Base-by-base conservation (phyloP, 2,797 vertebrate species). In the Phrynocephalus vlangalii region DNA sequence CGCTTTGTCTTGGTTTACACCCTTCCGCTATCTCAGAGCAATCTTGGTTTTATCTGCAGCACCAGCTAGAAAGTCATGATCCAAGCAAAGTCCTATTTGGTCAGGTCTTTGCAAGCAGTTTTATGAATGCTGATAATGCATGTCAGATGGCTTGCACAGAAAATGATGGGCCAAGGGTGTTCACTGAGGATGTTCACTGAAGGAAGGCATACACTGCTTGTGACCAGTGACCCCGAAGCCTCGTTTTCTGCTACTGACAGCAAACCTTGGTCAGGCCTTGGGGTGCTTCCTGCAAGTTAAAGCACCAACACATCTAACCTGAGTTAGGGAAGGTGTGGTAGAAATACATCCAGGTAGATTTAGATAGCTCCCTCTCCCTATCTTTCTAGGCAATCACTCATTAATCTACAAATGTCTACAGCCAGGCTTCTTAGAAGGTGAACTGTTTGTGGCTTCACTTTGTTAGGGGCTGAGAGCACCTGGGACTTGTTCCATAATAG, bases 41-140 rank as follows among this genome's bases (percentile, higher is more conserved):
- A 56, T 56, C 72, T 68, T 10, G 6, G 16, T 68, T 77, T 87
- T 87, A 87, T 83, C 72, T 77, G 13, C 56, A 38, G 15, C 24
- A 70, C 1, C 1, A 50, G 60, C 79, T 68, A n/a, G 38, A 82
- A 50, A 28, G 44, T 28, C 44, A 22, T 77, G 52, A 48, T 76
- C 24, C 71, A 87, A 72, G 5, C 80, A 82, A 87, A 87, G 86
- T 83, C 80, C 86, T 76, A 26, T 44, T 68, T 13, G 11, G 3
- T 1, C 70, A 7, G 26, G 3, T 15, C 44, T 56, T 56, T 28
- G 72, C 60, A 82, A 44, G 71, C 80, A 76, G 13, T 33, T 68
- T 77, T 70, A 83, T 33, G 63, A 56, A 70, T 82, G 63, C n/a
- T 83, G 79, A 87, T 75, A 70, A 52, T n/a, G 30, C 16, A 70